Percentiles rank a stretch among this genome's conserved stretches.
Evolutionary conservation across 1,140 invertebrate species (phyloP).

Genomic region (Monochamus saltuarius): DNA sequence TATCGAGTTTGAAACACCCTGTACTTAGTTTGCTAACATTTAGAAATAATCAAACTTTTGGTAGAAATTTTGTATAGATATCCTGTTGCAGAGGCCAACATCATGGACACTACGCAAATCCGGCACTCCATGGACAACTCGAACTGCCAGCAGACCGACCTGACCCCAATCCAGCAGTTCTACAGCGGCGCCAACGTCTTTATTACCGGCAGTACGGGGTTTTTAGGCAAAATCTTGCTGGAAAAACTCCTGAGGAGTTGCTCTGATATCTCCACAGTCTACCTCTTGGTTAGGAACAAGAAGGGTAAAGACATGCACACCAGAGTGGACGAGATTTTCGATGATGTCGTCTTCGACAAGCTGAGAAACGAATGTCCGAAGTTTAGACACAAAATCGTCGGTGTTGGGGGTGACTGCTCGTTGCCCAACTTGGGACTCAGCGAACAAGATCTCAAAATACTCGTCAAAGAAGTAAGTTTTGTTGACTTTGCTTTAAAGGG

Average conservation of each 20-base stretch:
- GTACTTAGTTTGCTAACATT: too few relatives aligned
- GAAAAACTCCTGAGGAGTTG: constrained; percentile 82
- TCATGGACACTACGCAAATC: constrained; percentile 24
- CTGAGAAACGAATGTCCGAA: constrained; percentile 54
- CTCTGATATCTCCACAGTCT: constrained; percentile 70
- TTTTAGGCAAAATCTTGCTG: constrained; percentile 66
- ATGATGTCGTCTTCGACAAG: constrained; percentile 55
- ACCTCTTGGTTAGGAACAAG: constrained; percentile 75
- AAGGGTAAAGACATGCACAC: constrained; percentile 68
- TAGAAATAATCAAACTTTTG: too few relatives aligned
- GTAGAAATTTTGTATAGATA: background rate
- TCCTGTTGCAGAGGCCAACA: background rate
- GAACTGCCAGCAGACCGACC: background rate
- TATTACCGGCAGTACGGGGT: constrained; percentile 72
- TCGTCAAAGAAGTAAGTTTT: constrained; percentile 62
- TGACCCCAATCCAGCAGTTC: constrained; percentile 54
- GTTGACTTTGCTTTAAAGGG: background rate
- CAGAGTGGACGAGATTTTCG: constrained; percentile 64
- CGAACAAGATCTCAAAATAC: constrained; percentile 58
- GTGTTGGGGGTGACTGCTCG: constrained; percentile 65
- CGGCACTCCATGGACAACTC: constrained; percentile 51
- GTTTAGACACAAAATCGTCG: constrained; percentile 66
- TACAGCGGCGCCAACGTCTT: constrained; percentile 62
- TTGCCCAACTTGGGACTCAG: constrained; percentile 64
- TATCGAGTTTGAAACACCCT: too few relatives aligned